Conservation (phyloP, 2,113 vertebrate species). For the Percopsis transmontana region DNA sequence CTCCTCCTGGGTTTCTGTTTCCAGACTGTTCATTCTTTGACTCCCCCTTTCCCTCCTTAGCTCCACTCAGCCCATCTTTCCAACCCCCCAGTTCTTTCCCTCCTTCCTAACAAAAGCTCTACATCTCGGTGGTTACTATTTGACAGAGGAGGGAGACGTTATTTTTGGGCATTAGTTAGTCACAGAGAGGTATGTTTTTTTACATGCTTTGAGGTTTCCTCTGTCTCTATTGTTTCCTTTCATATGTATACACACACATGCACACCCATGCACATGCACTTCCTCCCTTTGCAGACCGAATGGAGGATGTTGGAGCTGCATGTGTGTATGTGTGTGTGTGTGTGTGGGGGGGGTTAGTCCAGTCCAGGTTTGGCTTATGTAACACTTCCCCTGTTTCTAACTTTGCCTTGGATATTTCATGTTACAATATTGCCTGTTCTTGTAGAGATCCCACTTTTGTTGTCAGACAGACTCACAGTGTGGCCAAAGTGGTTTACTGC, state of each 20-base stretch:
- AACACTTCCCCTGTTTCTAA: not conserved
- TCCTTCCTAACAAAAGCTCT: conserved; percentile 27
- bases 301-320: not conserved
- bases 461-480: no score
- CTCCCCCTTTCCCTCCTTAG: not conserved
- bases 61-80: not conserved
- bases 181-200: no score
- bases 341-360: not conserved
- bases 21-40: not conserved
- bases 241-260: not conserved
- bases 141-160: no score
- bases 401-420: not conserved
- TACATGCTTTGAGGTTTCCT: not conserved
- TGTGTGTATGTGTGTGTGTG: not conserved
- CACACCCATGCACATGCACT: conserved; percentile 1
- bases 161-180: no score
- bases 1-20: conserved; percentile 29
- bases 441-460: no score
- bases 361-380: not conserved
- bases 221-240: not conserved
- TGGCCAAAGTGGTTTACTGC: no score
- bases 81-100: not conserved
- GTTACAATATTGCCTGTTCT: not conserved
- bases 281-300: conserved; percentile 17
- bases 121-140: conserved; percentile 8